Evolutionary conservation across 2,888 invertebrate genomes (phyloP), one percentile per base, ranked within the genome.

Genomic region (Xiphydria camelus): DNA sequence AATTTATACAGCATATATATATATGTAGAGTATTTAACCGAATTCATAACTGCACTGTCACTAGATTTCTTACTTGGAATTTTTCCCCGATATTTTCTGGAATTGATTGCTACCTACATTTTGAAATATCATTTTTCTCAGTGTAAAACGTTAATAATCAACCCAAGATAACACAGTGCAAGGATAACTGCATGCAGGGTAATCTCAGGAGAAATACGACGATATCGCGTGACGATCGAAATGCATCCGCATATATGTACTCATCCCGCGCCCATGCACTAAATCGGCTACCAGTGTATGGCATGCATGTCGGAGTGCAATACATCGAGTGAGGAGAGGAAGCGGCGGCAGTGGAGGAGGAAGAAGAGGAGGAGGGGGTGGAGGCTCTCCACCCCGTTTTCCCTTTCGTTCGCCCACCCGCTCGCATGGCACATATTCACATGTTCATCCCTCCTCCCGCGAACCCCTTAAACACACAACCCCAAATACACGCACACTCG

Each of bases 401-500:
- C 68, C 59, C 68, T 68, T 68, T 68, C 68, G 58, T 65, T 67
- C 57, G 55, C 49, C 54, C 58, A 53, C 58, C 53, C 56, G 48
- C 45, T 62, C 55, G 53, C 59, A 56, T 66, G 65, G 63, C 65
- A 69, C 62, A 70, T 67, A 68, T 65, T 65, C 67, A 62, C 62
- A 60, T 66, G 66, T 68, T 63, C 66, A 61, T 57, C 58, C 61
- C 51, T 40, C 51, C 49, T 47, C 41, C 45, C 45, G 9, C 4
- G 29, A 14, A n/a, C 47, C 39, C 44, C 49, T 49, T 33, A 45
- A 38, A 40, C 18, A 42, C 26, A 41, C 49, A n/a, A n/a, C n/a
- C n/a, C n/a, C n/a, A n/a, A n/a, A n/a, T n/a, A 44, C 47, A 51
- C 45, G 34, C 20, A 35, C 29, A 49, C 47, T 34, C 35, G 49